phyloP scores from a whole-genome alignment of 2,888 invertebrate species.

The Drosophila neotestacea region DNA sequence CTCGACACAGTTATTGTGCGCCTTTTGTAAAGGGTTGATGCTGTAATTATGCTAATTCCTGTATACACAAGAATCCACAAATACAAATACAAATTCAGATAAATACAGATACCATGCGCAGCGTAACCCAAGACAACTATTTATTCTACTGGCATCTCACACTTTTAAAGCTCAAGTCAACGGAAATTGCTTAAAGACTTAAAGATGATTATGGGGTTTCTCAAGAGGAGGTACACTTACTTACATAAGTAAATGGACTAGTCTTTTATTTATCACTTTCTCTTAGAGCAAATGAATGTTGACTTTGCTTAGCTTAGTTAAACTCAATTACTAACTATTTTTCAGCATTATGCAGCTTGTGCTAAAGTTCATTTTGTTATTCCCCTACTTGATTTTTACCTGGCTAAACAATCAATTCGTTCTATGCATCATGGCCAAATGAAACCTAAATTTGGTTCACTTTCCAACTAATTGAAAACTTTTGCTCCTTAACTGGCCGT shows the following conservation, averaged over 20 bases:
- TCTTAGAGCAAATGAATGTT: background rate
- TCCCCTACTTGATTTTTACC: constrained; percentile 9
- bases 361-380: constrained; percentile 5
- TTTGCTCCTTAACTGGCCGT: constrained; percentile 48
- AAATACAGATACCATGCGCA: constrained; percentile 21
- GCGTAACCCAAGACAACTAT: constrained; percentile 16
- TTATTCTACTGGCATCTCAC: constrained; percentile 2
- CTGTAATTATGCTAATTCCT: constrained; percentile 74
- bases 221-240: constrained; percentile 11
- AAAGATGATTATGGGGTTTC: constrained; percentile 12
- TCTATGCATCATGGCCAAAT: constrained; percentile 42
- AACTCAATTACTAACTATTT: constrained; percentile 25
- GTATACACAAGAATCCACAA: constrained; percentile 55
- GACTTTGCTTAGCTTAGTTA: constrained; percentile 6
- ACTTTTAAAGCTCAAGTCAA: constrained; percentile 24
- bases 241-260: constrained; percentile 35
- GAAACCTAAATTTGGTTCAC: constrained; percentile 20
- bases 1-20: constrained; percentile 11
- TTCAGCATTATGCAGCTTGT: constrained; percentile 17
- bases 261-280: constrained; percentile 5
- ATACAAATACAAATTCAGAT: constrained; percentile 13
- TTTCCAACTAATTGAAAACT: constrained; percentile 67
- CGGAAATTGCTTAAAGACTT: constrained; percentile 33
- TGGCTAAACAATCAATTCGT: constrained; percentile 8
- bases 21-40: constrained; percentile 54